A percentile compares a stretch with the other conserved stretches of the same genome.
Conservation (phyloP, 2,113 vertebrate genomes). For the Grammomys dolichurus region DNA sequence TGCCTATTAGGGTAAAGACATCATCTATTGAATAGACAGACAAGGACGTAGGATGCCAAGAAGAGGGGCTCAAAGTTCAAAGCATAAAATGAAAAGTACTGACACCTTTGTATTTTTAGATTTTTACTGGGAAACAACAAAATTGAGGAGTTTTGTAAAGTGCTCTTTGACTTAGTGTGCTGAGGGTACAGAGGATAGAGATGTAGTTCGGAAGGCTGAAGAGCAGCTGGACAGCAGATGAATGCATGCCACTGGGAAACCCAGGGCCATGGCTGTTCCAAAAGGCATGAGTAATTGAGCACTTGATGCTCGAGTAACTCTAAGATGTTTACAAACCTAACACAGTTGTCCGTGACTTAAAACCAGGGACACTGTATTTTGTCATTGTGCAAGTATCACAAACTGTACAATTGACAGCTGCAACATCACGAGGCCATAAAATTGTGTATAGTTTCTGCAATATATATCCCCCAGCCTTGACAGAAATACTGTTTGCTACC, state of each 20-base stretch:
- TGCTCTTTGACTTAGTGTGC: rapidly evolving
- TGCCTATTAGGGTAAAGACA: too few species aligned
- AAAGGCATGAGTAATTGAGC: background rate
- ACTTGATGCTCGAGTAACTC: background rate
- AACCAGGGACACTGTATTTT: too few species aligned
- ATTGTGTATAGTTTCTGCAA: background rate
- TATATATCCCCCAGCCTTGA: background rate
- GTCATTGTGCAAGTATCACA: background rate
- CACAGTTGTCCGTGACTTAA: background rate
- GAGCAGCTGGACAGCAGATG: background rate
- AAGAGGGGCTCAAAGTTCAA: background rate
- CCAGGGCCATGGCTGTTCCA: rapidly evolving
- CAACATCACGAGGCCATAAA: background rate
- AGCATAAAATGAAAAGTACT: background rate
- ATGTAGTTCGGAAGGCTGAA: too few species aligned
- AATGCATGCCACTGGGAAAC: background rate
- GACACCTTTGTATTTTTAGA: background rate
- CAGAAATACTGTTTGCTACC: background rate
- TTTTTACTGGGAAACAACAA: background rate
- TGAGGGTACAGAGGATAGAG: background rate
- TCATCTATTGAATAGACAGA: background rate
- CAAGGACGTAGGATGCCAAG: background rate
- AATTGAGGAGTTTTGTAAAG: background rate
- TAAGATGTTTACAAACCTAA: background rate
- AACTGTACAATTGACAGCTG: too few species aligned